Conservation (phyloP, 2,888 invertebrate genomes). For the Cacoxenus indagator region DNA sequence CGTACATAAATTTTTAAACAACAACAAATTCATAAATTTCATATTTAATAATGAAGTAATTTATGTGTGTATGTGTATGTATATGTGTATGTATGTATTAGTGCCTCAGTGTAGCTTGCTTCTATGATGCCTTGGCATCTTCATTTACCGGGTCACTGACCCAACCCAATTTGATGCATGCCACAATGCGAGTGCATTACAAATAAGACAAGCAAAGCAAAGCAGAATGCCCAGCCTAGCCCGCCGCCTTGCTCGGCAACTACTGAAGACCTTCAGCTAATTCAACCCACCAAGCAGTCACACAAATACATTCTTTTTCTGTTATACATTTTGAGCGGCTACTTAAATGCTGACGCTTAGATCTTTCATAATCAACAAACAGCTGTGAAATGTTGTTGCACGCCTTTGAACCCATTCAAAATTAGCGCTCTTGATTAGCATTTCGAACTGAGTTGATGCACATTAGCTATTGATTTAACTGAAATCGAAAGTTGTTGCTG, state of each 20-base stretch:
- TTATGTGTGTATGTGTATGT: no score
- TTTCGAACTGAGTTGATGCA: not conserved
- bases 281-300: no score
- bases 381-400: constrained; percentile 7
- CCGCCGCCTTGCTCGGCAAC: not conserved
- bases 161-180: constrained; percentile 39
- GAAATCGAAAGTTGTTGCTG: constrained; percentile 3
- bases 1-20: not conserved
- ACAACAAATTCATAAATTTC: constrained; percentile 6
- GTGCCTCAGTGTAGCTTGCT: not conserved
- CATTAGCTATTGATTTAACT: constrained; percentile 1
- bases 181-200: not conserved
- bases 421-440: constrained; percentile 9
- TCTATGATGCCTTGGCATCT: constrained; percentile 12
- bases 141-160: constrained; percentile 43
- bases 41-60: constrained; percentile 49
- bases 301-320: not conserved
- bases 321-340: not conserved
- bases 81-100: not conserved
- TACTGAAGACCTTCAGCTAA: no score
- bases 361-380: constrained; percentile 12
- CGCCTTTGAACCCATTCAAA: not conserved
- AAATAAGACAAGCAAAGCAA: not conserved
- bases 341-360: not conserved
- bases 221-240: not conserved